Percentiles rank a stretch among this genome's conserved stretches.
These are phyloP conservation scores for Columba livia DNA, from an alignment of 2,113 vertebrate genomes.

Conservation along the genomic window DNA sequence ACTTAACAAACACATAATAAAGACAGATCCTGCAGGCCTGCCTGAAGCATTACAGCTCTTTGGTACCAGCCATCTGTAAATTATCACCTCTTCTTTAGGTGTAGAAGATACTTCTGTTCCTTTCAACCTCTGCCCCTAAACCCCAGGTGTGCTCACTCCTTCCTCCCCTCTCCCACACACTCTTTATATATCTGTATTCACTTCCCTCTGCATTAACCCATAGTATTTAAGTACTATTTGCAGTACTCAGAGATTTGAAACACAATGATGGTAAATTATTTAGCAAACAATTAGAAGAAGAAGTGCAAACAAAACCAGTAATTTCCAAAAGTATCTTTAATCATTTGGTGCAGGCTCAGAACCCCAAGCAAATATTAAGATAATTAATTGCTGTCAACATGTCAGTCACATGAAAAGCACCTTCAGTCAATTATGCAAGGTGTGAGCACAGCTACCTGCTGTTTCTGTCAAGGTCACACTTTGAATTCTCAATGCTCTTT, in stretches of 20 bases:
- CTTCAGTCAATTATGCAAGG: constrained; percentile 61
- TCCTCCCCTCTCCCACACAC: background rate
- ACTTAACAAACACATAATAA: background rate
- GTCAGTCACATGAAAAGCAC: constrained; percentile 63
- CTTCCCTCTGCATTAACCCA: background rate
- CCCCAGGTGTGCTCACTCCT: background rate
- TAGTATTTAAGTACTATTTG: background rate
- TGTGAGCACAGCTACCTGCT: background rate
- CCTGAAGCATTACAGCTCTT: background rate
- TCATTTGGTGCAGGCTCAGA: constrained; percentile 44
- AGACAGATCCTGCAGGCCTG: background rate
- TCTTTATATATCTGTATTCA: background rate
- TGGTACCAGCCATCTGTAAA: background rate
- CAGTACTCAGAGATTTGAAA: constrained; percentile 15
- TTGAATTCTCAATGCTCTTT: constrained; percentile 40
- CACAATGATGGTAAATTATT: constrained; percentile 59
- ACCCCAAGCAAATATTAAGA: constrained; percentile 76
- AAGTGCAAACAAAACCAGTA: constrained; percentile 66
- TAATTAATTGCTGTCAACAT: constrained; percentile 76
- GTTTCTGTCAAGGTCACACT: constrained; percentile 70
- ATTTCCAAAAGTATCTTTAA: constrained; percentile 73
- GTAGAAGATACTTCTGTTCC: background rate
- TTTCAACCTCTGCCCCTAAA: background rate
- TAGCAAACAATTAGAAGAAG: constrained; percentile 67
- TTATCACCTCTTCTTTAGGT: background rate